phyloP scores from a whole-genome alignment of 2,797 vertebrate species.

The Clarias platycephalus region DNA sequence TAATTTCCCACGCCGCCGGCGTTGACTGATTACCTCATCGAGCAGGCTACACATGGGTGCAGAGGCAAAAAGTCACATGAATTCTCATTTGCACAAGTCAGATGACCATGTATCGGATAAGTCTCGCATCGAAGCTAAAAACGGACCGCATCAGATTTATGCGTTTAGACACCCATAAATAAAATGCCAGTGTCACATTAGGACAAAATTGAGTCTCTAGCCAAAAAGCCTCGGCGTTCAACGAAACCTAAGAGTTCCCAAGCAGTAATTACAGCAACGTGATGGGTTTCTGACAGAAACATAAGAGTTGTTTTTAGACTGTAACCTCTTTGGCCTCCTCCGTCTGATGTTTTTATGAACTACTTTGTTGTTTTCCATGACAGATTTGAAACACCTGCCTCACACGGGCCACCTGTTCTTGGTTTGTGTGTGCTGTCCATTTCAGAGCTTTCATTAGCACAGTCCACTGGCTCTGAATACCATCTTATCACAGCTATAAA shows the following conservation, averaged over 20 bases:
- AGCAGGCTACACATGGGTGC: too few species aligned
- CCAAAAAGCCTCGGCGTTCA: too few species aligned
- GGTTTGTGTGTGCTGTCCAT: constrained; percentile 48
- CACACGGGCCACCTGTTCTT: constrained; percentile 65
- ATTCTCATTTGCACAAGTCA: too few species aligned
- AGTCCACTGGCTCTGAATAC: constrained; percentile 23
- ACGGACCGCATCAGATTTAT: too few species aligned
- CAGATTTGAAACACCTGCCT: constrained; percentile 66
- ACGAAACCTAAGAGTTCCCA: neutral
- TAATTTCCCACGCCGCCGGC: too few species aligned
- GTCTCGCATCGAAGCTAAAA: too few species aligned
- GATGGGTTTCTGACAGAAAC: neutral
- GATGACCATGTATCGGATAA: too few species aligned
- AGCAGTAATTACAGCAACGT: neutral
- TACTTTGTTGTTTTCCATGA: constrained; percentile 42
- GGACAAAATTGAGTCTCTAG: too few species aligned
- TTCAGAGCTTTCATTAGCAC: constrained; percentile 27
- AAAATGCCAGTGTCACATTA: too few species aligned
- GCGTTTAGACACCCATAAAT: too few species aligned
- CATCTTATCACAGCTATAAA: constrained; percentile 32
- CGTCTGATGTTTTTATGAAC: constrained; percentile 41
- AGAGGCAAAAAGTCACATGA: too few species aligned
- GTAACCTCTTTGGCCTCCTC: neutral
- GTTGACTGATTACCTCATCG: too few species aligned
- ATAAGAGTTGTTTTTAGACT: neutral